Evolutionary conservation across 2,888 invertebrate genomes (phyloP), one percentile per base, ranked within the genome.

Genomic region (Callimorpha dominula): DNA sequence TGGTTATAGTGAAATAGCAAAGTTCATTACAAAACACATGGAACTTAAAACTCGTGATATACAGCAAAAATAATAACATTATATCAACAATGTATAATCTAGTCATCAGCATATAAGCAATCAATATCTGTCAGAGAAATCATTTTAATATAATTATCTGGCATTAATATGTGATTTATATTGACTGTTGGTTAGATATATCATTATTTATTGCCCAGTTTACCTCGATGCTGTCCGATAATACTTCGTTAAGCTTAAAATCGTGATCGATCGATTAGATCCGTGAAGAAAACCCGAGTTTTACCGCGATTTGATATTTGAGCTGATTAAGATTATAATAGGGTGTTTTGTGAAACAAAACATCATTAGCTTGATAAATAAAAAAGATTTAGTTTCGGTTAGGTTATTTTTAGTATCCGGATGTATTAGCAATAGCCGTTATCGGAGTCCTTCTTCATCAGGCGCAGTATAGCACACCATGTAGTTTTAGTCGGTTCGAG

Each of bases 81-180:
- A 69, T 79, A 80, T 80, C 72, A 81, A 77, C 68, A 74, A 76
- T 81, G 82, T 82, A 78, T 84, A 77, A 85, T 85, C 85, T 77
- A 46, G 64, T 62, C 77, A 81, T 78, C 81, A 81, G 72, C 78
- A 76, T 77, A 75, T 76, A 49, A 72, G 85, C 70, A 80, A 91
- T 91, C 89, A 89, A 90, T 91, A 89, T 89, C 87, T 91, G 90
- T 91, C 91, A 87, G 71, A 81, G 77, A 85, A 88, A 89, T 88
- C 86, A 79, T 84, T 83, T 79, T 89, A 87, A 89, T 88, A 89
- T 83, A 85, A 87, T 91, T 89, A 91, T 89, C 87, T 76, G 81
- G 84, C 78, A 89, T 91, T 91, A 90, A 88, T 89, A 88, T 89
- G 89, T 91, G 92, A 92, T 92, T 92, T 91, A 90, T 89, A 88